phyloP scores from a whole-genome alignment of 64 coral and sea anemone species.

The Montipora cactus region DNA sequence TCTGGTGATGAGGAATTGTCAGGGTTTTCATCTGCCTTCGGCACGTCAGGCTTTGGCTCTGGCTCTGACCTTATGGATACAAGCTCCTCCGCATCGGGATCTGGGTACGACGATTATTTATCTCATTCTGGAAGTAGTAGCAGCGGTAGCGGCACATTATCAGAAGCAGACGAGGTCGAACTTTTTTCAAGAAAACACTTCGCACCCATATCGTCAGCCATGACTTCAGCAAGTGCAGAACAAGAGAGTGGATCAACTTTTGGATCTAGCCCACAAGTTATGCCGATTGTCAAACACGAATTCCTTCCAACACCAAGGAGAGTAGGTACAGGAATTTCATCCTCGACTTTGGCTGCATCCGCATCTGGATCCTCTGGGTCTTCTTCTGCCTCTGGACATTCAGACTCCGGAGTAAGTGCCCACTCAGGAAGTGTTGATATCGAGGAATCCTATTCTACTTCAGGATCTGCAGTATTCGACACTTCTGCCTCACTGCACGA shows the following conservation, averaged over 20 bases:
- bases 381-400: slow-evolving; percentile 50
- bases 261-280: neutral
- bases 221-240: slow-evolving; percentile 18
- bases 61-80: slow-evolving; percentile 10
- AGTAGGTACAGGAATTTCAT: slow-evolving; percentile 31
- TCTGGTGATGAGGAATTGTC: slow-evolving; percentile 54
- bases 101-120: neutral
- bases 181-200: neutral
- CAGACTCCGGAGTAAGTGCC: slow-evolving; percentile 46
- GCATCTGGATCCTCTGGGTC: slow-evolving; percentile 62
- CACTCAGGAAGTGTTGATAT: slow-evolving; percentile 77
- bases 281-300: slow-evolving; percentile 16
- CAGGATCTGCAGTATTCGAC: slow-evolving; percentile 83
- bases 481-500: slow-evolving; percentile 48
- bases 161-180: neutral
- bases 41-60: neutral
- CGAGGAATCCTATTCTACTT: slow-evolving; percentile 78
- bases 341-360: slow-evolving; percentile 22
- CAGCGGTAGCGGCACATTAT: slow-evolving; percentile 28
- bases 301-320: slow-evolving; percentile 17
- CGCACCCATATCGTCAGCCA: neutral
- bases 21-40: neutral
- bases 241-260: slow-evolving; percentile 40
- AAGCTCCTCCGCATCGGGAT: slow-evolving; percentile 11
- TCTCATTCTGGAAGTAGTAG: slow-evolving; percentile 22